Evolutionary conservation across 2,797 vertebrate species (phyloP).

Genomic region (Podarcis siculus): DNA sequence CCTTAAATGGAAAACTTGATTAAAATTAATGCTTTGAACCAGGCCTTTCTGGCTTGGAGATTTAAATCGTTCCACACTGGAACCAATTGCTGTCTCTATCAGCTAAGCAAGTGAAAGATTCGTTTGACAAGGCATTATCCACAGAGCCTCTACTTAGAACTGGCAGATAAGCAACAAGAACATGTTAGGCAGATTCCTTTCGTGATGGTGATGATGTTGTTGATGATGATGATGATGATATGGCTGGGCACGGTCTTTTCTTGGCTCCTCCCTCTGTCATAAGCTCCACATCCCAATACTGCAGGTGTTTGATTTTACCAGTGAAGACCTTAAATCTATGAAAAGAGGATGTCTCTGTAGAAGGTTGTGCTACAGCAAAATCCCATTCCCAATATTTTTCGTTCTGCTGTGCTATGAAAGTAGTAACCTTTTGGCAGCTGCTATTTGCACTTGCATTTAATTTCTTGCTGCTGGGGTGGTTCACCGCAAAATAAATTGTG

Average conservation of each 20-base stretch:
- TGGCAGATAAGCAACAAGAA: not conserved
- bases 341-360: not conserved
- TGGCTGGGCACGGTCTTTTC: not conserved
- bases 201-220: not conserved
- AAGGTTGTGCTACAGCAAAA: not conserved
- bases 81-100: constrained; percentile 16
- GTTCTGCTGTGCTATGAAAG: not conserved
- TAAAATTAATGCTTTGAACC: constrained; percentile 21
- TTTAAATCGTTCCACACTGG: constrained; percentile 15
- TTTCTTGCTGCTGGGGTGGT: not conserved
- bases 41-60: constrained; percentile 10
- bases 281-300: not conserved
- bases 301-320: constrained; percentile 5
- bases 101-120: constrained; percentile 23
- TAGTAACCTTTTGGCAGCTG: not conserved
- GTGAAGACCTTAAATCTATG: not conserved
- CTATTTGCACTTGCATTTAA: not conserved
- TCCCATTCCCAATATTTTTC: not conserved
- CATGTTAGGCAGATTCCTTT: not conserved
- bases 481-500: not conserved
- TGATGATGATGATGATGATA: not conserved
- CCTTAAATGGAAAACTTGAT: constrained; percentile 19
- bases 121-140: constrained; percentile 19
- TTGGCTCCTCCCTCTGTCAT: constrained; percentile 10
- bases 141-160: constrained; percentile 4